phyloP scores from a whole-genome alignment of 2,888 invertebrate genomes.

The Dolichomitus sp. region DNA sequence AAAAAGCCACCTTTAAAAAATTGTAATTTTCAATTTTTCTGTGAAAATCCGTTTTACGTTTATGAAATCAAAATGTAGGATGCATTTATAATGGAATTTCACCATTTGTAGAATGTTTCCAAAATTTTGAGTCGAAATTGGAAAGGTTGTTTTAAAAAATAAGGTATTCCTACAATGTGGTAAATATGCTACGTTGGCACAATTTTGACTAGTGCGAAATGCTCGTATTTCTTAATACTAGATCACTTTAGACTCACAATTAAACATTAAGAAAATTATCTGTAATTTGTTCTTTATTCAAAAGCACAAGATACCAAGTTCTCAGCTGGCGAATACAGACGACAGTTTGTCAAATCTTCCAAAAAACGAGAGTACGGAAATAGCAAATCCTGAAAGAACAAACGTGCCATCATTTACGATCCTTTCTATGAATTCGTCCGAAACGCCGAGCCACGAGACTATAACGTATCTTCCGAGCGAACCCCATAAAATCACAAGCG shows the following conservation, averaged over 20 bases:
- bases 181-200: too few species aligned
- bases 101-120: too few species aligned
- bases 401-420: slow-evolving; percentile 75
- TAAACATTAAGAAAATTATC: neutral
- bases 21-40: too few species aligned
- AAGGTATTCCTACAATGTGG: too few species aligned
- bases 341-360: slow-evolving; percentile 36
- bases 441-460: slow-evolving; percentile 66
- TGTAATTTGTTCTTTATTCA: slow-evolving; percentile 12
- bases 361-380: slow-evolving; percentile 65
- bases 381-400: slow-evolving; percentile 47
- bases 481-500: slow-evolving; percentile 55
- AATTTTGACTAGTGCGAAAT: neutral
- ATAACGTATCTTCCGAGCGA: slow-evolving; percentile 74
- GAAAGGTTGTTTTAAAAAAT: too few species aligned
- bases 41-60: too few species aligned
- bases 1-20: too few species aligned
- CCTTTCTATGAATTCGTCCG: slow-evolving; percentile 74
- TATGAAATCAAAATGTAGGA: too few species aligned
- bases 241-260: neutral
- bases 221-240: neutral
- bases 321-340: slow-evolving; percentile 27
- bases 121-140: too few species aligned
- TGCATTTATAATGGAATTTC: too few species aligned
- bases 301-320: slow-evolving; percentile 40